These are phyloP conservation scores for Sturnira hondurensis DNA, from an alignment of 2,113 vertebrate species.

Conservation along the genomic window DNA sequence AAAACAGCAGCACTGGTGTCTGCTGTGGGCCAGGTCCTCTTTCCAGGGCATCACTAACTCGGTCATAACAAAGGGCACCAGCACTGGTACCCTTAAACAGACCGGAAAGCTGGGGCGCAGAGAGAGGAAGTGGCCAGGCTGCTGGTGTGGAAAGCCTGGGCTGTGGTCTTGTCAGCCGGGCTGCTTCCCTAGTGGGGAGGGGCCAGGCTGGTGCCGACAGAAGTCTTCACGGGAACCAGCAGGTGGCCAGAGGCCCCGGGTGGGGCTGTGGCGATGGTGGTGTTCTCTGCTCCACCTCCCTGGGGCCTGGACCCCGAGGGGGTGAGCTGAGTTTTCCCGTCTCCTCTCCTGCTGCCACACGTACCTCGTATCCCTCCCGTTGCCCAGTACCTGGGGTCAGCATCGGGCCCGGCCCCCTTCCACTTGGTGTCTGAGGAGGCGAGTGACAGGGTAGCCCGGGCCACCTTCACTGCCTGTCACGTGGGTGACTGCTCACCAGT, in stretches of 20 bases:
- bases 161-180: neutral
- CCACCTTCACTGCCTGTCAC: neutral
- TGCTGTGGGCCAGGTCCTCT: neutral
- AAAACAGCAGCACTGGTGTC: too few relatives aligned
- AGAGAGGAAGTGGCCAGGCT: neutral
- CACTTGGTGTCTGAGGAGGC: neutral
- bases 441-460: neutral
- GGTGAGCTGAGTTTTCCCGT: neutral
- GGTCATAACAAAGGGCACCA: accelerated
- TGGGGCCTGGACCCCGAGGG: neutral
- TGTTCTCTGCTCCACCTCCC: too few relatives aligned
- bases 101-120: too few relatives aligned
- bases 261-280: neutral
- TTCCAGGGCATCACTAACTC: accelerated
- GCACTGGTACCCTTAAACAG: neutral
- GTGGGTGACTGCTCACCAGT: neutral
- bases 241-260: neutral
- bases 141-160: accelerated
- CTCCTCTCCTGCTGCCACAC: too few relatives aligned
- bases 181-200: neutral
- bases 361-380: neutral
- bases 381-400: neutral
- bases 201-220: too few relatives aligned
- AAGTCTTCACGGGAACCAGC: neutral
- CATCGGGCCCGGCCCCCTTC: too few relatives aligned